phyloP scores from a whole-genome alignment of 2,113 vertebrate genomes.

The Thymallus thymallus region DNA sequence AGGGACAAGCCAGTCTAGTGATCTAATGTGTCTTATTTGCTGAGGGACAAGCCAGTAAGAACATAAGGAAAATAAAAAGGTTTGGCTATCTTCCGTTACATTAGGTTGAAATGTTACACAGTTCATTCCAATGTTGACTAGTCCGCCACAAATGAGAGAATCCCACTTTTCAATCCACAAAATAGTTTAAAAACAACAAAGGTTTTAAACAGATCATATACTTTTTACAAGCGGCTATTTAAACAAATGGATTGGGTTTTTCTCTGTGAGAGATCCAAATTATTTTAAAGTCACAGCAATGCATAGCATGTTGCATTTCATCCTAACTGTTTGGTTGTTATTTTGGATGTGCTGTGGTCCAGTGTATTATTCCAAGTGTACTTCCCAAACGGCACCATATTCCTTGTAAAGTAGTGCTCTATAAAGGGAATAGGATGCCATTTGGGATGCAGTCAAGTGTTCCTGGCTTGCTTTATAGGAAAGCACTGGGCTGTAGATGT shows the following conservation, averaged over 20 bases:
- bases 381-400: too few relatives aligned
- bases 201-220: slow-evolving; percentile 46
- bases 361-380: background rate
- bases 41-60: too few relatives aligned
- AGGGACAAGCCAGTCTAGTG: too few relatives aligned
- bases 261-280: slow-evolving; percentile 40
- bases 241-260: slow-evolving; percentile 37
- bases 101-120: background rate
- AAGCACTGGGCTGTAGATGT: background rate
- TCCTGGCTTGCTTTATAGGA: background rate
- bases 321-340: slow-evolving; percentile 42
- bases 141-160: slow-evolving; percentile 34
- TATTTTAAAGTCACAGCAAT: slow-evolving; percentile 50
- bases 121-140: slow-evolving; percentile 3
- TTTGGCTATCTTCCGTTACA: background rate
- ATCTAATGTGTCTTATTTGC: too few relatives aligned
- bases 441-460: background rate
- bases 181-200: background rate
- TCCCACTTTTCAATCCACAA: slow-evolving; percentile 15
- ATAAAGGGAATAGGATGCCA: too few relatives aligned
- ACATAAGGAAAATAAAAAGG: background rate
- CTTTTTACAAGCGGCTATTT: slow-evolving; percentile 54
- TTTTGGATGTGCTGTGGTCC: slow-evolving; percentile 48
- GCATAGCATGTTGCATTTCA: slow-evolving; percentile 44
- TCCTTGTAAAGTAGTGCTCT: too few relatives aligned